These are phyloP conservation scores for Terebella lapidaria DNA, from an alignment of 2,888 invertebrate species.

Conservation along the genomic window DNA sequence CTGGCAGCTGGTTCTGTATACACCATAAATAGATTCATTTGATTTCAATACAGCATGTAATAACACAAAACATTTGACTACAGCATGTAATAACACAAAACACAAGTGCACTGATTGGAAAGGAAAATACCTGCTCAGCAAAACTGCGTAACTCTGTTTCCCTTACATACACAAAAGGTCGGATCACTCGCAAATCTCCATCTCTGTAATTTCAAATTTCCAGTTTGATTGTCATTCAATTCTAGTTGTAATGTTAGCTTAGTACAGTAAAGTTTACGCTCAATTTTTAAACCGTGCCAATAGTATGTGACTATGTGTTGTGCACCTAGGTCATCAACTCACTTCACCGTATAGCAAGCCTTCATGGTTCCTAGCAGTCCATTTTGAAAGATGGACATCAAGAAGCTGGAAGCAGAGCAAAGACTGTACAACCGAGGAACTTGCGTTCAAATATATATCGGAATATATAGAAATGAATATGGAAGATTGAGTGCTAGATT, in stretches of 20 bases:
- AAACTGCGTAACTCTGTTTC: slow-evolving; percentile 72
- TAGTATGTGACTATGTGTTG: no score
- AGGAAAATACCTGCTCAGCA: slow-evolving; percentile 57
- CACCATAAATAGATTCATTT: not conserved
- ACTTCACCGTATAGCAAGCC: slow-evolving; percentile 66
- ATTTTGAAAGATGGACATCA: slow-evolving; percentile 75
- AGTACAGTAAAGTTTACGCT: no score
- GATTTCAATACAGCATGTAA: not conserved
- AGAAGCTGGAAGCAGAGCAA: slow-evolving; percentile 59
- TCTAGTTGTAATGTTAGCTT: no score
- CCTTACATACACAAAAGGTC: slow-evolving; percentile 82
- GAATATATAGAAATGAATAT: not conserved
- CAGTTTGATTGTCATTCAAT: no score
- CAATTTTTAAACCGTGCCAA: no score
- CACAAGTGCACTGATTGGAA: no score
- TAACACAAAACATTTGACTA: not conserved
- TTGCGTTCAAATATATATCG: not conserved
- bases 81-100: no score
- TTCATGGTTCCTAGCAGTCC: slow-evolving; percentile 75
- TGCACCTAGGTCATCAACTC: slow-evolving; percentile 28
- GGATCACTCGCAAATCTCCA: slow-evolving; percentile 73
- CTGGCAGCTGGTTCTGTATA: slow-evolving; percentile 65
- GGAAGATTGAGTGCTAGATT: not conserved
- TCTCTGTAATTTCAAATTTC: slow-evolving; percentile 61
- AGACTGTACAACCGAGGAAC: not conserved